Evolutionary conservation across 2,113 vertebrate genomes (phyloP).

Genomic region (Crocuta crocuta): DNA sequence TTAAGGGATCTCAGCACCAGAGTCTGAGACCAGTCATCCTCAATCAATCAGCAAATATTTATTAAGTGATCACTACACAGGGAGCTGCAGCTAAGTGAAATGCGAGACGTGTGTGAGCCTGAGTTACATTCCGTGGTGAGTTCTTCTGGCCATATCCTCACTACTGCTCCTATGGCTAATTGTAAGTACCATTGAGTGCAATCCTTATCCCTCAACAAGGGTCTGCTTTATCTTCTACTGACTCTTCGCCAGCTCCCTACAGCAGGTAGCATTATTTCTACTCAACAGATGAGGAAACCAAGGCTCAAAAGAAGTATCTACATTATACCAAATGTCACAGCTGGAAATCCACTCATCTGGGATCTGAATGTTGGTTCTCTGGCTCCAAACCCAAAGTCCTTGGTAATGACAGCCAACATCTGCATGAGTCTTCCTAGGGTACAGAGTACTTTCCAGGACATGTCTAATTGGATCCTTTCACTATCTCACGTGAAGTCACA

Average conservation of each 20-base stretch:
- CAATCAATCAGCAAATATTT: slow-evolving; percentile 32
- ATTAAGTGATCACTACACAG: not conserved
- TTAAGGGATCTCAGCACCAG: not conserved
- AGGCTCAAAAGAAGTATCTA: not conserved
- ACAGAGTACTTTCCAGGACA: not conserved
- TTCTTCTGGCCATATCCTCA: not conserved
- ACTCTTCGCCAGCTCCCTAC: not conserved
- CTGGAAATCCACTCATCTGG: not conserved
- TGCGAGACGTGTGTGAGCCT: not conserved
- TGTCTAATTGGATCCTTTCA: not conserved
- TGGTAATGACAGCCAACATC: not conserved
- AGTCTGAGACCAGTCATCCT: not conserved
- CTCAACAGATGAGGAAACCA: not conserved
- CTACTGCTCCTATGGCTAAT: not conserved
- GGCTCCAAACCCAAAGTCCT: not conserved
- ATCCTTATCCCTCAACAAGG: not conserved
- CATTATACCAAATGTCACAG: not conserved
- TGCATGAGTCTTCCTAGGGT: not conserved
- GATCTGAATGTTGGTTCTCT: not conserved
- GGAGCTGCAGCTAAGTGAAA: not conserved
- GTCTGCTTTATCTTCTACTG: fast-evolving
- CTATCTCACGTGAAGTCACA: not conserved
- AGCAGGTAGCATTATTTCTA: not conserved
- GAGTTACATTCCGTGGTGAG: not conserved
- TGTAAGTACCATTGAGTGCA: not conserved